A percentile compares a stretch with the other conserved stretches of the same genome.
phyloP scores from a whole-genome alignment of 2,888 invertebrate genomes.

The Pycnomerus fuliginosus region DNA sequence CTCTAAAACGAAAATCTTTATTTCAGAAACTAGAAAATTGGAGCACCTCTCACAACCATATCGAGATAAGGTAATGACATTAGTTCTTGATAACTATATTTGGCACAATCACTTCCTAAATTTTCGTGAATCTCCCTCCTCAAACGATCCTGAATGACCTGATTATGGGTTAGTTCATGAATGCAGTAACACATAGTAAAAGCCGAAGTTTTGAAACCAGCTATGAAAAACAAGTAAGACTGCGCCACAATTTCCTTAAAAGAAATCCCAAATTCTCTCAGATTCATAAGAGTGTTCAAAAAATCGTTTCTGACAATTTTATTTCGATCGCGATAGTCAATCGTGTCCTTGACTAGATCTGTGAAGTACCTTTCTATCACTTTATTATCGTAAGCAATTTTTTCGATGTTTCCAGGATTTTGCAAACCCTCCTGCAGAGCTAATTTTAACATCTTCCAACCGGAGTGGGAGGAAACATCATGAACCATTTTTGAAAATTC shows the following conservation, averaged over 20 bases:
- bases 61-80: slow-evolving; percentile 54
- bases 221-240: slow-evolving; percentile 59
- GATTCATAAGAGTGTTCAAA: slow-evolving; percentile 55
- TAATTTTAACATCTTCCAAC: slow-evolving; percentile 10
- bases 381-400: slow-evolving; percentile 9
- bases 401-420: slow-evolving; percentile 20
- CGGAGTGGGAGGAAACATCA: slow-evolving; percentile 10
- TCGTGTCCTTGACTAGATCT: slow-evolving; percentile 47
- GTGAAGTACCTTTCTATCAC: slow-evolving; percentile 14
- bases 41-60: slow-evolving; percentile 33
- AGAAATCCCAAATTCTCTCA: slow-evolving; percentile 38
- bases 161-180: slow-evolving; percentile 54
- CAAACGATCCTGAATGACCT: slow-evolving; percentile 50
- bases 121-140: slow-evolving; percentile 47
- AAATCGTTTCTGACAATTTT: slow-evolving; percentile 56
- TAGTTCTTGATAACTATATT: slow-evolving; percentile 49
- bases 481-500: slow-evolving; percentile 15
- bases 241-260: slow-evolving; percentile 51
- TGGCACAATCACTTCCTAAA: slow-evolving; percentile 41
- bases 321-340: slow-evolving; percentile 52
- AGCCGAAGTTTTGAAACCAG: slow-evolving; percentile 63
- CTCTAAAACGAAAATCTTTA: slow-evolving; percentile 37
- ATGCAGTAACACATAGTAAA: slow-evolving; percentile 58
- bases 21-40: background rate
- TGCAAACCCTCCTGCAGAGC: slow-evolving; percentile 12